A percentile compares a stretch with the other conserved stretches of the same genome.
phyloP scores from a whole-genome alignment of 35 echinoderm and acorn worm genomes.

The Ophioderma brevispina region DNA sequence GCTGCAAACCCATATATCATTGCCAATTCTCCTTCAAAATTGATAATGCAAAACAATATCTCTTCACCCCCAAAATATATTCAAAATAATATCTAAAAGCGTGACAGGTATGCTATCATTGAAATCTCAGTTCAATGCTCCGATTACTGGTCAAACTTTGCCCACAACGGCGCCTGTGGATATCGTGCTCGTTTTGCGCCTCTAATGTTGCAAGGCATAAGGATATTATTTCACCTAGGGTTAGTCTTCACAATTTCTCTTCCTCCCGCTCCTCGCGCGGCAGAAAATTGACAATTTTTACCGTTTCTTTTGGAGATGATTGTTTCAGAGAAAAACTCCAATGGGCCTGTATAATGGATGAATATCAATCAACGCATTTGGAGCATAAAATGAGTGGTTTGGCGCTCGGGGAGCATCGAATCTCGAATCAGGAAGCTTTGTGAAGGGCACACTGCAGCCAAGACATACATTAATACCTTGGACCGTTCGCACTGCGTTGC shows the following conservation, averaged over 20 bases:
- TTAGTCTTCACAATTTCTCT: no score
- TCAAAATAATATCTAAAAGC: not conserved
- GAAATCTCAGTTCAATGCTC: not conserved
- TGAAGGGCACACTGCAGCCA: not conserved
- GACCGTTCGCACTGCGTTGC: not conserved
- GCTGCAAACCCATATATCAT: not conserved
- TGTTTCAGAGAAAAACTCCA: not conserved
- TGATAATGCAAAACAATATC: not conserved
- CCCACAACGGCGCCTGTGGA: not conserved
- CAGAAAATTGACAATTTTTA: no score
- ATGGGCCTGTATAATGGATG: not conserved
- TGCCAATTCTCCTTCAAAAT: not conserved
- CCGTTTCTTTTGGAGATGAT: not conserved
- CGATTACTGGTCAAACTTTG: conserved; percentile 5
- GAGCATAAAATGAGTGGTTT: conserved; percentile 10
- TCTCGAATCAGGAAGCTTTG: not conserved
- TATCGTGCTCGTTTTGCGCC: not conserved
- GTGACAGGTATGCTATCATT: not conserved
- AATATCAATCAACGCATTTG: conserved; percentile 2
- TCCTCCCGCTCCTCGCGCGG: no score
- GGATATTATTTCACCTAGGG: not conserved
- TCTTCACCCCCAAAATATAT: not conserved
- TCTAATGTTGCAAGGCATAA: not conserved
- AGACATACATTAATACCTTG: not conserved
- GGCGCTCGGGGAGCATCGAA: not conserved